phyloP scores from a whole-genome alignment of 2,113 vertebrate genomes.

The Ammodytes dubius region DNA sequence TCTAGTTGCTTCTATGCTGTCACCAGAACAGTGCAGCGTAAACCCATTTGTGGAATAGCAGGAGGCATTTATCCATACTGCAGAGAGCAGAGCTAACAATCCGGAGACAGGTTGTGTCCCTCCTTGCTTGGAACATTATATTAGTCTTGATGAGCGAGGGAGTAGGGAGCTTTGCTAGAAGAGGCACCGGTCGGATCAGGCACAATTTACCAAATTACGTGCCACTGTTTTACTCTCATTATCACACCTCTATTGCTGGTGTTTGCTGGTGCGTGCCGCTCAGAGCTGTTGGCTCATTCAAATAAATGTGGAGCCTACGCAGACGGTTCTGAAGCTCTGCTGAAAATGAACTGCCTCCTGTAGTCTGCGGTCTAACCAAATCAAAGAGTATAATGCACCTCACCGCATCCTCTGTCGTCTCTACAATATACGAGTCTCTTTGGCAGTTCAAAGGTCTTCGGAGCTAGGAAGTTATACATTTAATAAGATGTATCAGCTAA shows the following conservation, averaged over 20 bases:
- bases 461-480: background rate
- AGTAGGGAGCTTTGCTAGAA: conserved; percentile 28
- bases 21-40: background rate
- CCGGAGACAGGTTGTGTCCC: conserved; percentile 33
- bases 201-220: conserved; percentile 74
- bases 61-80: conserved; percentile 38
- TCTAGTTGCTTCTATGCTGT: conserved; percentile 6
- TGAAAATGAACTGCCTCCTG: conserved; percentile 71
- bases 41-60: conserved; percentile 13
- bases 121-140: conserved; percentile 51
- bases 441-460: conserved; percentile 24
- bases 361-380: conserved; percentile 63
- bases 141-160: conserved; percentile 53
- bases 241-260: conserved; percentile 49
- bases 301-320: conserved; percentile 67
- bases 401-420: conserved; percentile 28
- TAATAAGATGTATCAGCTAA: background rate
- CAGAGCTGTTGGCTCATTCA: conserved; percentile 66
- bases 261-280: conserved; percentile 64
- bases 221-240: conserved; percentile 75
- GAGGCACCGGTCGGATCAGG: conserved; percentile 58
- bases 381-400: conserved; percentile 63
- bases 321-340: conserved; percentile 46
- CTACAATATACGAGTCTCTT: conserved; percentile 46
- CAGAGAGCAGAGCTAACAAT: conserved; percentile 35